Base-by-base conservation (phyloP, 2,888 invertebrate genomes). In the Sialis fuliginosa region DNA sequence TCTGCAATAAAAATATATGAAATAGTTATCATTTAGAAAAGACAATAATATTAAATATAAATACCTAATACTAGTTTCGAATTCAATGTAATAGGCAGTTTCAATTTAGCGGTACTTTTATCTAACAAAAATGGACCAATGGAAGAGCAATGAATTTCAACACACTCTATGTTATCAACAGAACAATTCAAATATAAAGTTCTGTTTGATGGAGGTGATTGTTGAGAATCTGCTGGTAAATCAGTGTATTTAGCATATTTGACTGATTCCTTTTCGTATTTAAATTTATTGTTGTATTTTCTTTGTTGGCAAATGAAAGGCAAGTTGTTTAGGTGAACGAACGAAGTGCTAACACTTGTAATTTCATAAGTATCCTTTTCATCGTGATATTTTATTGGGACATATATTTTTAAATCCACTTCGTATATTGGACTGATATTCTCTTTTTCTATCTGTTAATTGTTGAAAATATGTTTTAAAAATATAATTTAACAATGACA, bases 391-490 rank as follows among this genome's bases (percentile, higher is more conserved):
- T 9, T 10, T 35, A 54, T 53, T 1, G 69, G 69, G 31, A 69
- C 53, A 33, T 53, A 51, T 9, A 70, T 52, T 32, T 52, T 54
- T 2, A 67, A 48, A 30, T 49, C 33, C 4, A 63, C 59, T 49
- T 60, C 58, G 9, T 63, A 58, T 5, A 68, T 57, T 6, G 65
- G 61, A 55, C 67, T 68, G 0, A 50, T 52, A 12, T 67, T 68
- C 45, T 62, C 60, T 53, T 66, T 67, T 52, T 12, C 5, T 4
- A 37, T 12, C 37, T 37, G 37, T 37, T 37, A 52, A 51, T 12
- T 54, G 45, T 49, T 55, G 45, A 48, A 50, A 48, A 37, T 30
- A 45, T 37, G 13, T 22, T 10, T 9, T 34, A 6, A 2, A 32
- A 33, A 6, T 33, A 44, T 31, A 34, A 45, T 55, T 43, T 59